Percentiles rank a stretch among this genome's conserved stretches.
phyloP scores from a whole-genome alignment of 30 jellyfish, hydroid and myxozoan species.

The Aurelia sp. region DNA sequence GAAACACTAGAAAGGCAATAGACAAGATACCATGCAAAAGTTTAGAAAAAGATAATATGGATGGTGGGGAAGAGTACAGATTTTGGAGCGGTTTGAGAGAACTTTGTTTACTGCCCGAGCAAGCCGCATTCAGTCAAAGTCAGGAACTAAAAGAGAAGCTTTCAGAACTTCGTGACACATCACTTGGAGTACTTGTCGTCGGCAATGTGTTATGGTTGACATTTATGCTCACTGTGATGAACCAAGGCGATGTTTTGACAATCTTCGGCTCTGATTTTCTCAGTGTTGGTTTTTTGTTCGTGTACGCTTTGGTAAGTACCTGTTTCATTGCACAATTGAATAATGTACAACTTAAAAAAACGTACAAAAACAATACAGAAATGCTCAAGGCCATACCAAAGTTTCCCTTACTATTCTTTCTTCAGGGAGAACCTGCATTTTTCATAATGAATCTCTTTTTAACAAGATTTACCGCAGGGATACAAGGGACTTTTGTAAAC shows the following conservation, averaged over 20 bases:
- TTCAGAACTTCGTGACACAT: constrained; percentile 85
- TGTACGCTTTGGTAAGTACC: constrained; percentile 78
- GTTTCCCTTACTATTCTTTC: no score
- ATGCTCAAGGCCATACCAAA: no score
- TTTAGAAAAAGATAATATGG: constrained; percentile 69
- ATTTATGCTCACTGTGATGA: constrained; percentile 92
- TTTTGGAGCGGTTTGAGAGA: constrained; percentile 84
- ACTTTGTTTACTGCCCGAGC: constrained; percentile 90
- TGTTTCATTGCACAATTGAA: no score
- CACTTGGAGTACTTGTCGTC: constrained; percentile 78
- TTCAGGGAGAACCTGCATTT: no score
- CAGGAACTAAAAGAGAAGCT: constrained; percentile 87
- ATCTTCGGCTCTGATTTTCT: constrained; percentile 87
- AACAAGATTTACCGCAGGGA: no score
- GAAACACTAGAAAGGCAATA: constrained; percentile 83
- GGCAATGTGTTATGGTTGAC: constrained; percentile 92
- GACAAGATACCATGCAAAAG: constrained; percentile 43
- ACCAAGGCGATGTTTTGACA: constrained; percentile 75
- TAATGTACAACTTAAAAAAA: no score
- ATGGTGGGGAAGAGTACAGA: constrained; percentile 74
- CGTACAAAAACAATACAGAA: no score
- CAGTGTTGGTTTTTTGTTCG: constrained; percentile 86
- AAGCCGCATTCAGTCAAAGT: constrained; percentile 94
- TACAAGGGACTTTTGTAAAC: no score
- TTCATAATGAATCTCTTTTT: no score